These are phyloP conservation scores for Formica exsecta DNA, from an alignment of 1,140 invertebrate genomes.

Conservation along the genomic window DNA sequence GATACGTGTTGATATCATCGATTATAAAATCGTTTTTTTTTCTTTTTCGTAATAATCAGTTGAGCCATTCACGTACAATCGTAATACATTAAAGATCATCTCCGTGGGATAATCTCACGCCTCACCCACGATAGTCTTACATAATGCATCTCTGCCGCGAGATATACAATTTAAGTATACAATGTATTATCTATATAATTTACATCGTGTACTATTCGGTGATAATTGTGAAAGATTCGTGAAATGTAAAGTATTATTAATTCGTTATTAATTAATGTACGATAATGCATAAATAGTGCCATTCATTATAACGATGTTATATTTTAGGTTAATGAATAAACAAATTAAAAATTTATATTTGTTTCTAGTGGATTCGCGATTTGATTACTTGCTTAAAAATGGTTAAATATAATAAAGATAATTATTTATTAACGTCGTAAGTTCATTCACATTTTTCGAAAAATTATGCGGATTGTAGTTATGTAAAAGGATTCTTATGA, in stretches of 20 bases:
- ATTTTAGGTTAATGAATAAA: not conserved
- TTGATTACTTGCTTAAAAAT: not conserved
- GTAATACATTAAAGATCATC: conserved; percentile 43
- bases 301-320: conserved; percentile 10
- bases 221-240: conserved; percentile 81
- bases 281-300: not conserved
- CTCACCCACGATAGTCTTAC: conserved; percentile 79
- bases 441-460: conserved; percentile 19
- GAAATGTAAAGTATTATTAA: conserved; percentile 52
- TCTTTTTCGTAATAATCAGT: not conserved
- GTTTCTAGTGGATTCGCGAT: not conserved
- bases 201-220: not conserved
- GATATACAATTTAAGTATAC: conserved; percentile 22
- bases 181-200: conserved; percentile 43
- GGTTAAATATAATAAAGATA: conserved; percentile 5
- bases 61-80: conserved; percentile 25
- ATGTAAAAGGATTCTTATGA: conserved; percentile 1
- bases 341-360: not conserved
- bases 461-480: conserved; percentile 25
- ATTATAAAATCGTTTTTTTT: not conserved
- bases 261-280: conserved; percentile 71
- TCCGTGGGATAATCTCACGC: conserved; percentile 82
- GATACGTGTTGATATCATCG: not conserved
- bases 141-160: conserved; percentile 70
- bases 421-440: conserved; percentile 34